A percentile compares a stretch with the other conserved stretches of the same genome.
phyloP scores from a whole-genome alignment of 2,888 invertebrate genomes.

The Habroteleia sp. region DNA sequence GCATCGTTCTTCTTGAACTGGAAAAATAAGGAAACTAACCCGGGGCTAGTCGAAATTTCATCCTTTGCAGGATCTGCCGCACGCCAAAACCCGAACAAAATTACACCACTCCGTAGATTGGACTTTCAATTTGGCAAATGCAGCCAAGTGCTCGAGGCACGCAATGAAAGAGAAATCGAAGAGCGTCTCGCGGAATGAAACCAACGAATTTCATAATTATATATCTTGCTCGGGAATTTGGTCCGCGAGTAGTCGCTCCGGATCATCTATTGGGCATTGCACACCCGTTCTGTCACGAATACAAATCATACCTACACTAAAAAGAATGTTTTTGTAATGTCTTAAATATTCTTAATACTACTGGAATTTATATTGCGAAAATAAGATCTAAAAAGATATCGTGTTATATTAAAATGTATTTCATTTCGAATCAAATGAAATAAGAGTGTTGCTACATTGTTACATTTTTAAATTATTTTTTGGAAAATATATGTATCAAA shows the following conservation, averaged over 20 bases:
- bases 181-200: conserved; percentile 48
- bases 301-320: too few species aligned
- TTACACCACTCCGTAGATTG: conserved; percentile 65
- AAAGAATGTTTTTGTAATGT: too few species aligned
- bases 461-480: too few species aligned
- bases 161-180: conserved; percentile 60
- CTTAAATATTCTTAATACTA: too few species aligned
- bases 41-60: conserved; percentile 49
- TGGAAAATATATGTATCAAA: too few species aligned
- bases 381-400: too few species aligned
- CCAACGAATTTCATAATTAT: conserved; percentile 55
- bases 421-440: too few species aligned
- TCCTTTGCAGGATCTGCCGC: conserved; percentile 44
- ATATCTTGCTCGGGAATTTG: conserved; percentile 5
- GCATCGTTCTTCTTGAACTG: conserved; percentile 48
- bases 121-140: conserved; percentile 65
- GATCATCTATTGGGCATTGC: too few species aligned
- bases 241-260: conserved; percentile 9
- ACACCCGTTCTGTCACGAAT: too few species aligned
- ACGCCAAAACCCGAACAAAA: conserved; percentile 61
- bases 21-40: conserved; percentile 53
- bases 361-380: too few species aligned
- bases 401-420: too few species aligned
- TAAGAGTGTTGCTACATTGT: too few species aligned
- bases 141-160: conserved; percentile 56